phyloP scores from a whole-genome alignment of 2,888 invertebrate species.

The Platynereis dumerilii region DNA sequence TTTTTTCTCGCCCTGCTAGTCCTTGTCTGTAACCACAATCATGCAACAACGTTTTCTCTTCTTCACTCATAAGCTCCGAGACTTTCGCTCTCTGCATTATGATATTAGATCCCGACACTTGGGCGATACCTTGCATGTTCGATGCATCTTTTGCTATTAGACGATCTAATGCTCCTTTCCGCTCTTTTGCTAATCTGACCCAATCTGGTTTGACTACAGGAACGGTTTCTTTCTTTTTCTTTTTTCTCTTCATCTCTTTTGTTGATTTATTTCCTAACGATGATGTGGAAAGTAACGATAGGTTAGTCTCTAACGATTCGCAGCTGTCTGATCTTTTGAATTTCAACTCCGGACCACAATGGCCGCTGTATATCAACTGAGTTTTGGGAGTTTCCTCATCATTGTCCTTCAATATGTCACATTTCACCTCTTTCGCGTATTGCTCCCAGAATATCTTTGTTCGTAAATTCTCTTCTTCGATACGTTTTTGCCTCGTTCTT shows the following conservation, averaged over 20 bases:
- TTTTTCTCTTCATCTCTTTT: background rate
- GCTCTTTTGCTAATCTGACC: constrained; percentile 14
- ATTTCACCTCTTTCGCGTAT: constrained; percentile 12
- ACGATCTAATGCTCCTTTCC: constrained; percentile 15
- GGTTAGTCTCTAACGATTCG: constrained; percentile 11
- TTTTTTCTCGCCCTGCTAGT: constrained; percentile 9
- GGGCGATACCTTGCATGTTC: constrained; percentile 4
- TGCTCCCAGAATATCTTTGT: constrained; percentile 16
- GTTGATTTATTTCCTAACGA: background rate
- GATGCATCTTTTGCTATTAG: constrained; percentile 14
- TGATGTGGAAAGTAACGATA: constrained; percentile 16
- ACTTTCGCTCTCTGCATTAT: constrained; percentile 3
- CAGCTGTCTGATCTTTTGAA: background rate
- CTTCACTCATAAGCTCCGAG: constrained; percentile 12
- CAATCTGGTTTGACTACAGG: constrained; percentile 16
- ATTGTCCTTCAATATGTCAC: background rate
- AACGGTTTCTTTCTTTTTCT: constrained; percentile 5
- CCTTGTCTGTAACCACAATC: constrained; percentile 15
- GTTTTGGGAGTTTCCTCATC: background rate
- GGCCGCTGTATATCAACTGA: constrained; percentile 12
- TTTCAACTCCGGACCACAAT: constrained; percentile 18
- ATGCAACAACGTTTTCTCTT: constrained; percentile 10
- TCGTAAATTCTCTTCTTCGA: constrained; percentile 8
- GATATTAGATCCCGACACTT: background rate
- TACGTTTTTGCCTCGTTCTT: background rate